Percentiles rank a stretch among this genome's conserved stretches.
phyloP scores from a whole-genome alignment of 2,113 vertebrate species.

The Rhombomys opimus region DNA sequence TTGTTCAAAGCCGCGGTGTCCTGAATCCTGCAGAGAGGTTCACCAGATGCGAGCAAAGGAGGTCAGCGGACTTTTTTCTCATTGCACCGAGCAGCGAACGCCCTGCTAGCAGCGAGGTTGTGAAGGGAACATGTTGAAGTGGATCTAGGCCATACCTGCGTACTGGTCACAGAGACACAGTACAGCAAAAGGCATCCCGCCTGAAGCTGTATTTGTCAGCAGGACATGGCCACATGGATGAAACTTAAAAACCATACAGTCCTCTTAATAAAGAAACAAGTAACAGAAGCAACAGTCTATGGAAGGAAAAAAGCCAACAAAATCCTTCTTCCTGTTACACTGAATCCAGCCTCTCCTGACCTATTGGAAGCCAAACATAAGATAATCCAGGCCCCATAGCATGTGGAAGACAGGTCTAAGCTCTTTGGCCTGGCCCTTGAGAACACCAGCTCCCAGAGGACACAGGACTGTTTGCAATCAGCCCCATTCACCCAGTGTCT shows the following conservation, averaged over 20 bases:
- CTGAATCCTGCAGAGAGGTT: constrained; percentile 47
- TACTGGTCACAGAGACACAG: background rate
- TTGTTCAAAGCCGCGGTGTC: background rate
- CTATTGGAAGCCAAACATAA: background rate
- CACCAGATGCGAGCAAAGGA: constrained; percentile 15
- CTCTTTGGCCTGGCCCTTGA: background rate
- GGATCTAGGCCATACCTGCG: background rate
- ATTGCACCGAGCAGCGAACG: background rate
- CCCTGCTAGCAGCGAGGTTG: background rate
- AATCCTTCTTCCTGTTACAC: background rate
- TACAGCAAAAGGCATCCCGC: background rate
- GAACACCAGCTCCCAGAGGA: background rate
- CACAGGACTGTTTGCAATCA: constrained; percentile 2
- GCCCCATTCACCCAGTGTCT: background rate
- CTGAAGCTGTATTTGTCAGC: background rate
- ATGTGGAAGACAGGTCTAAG: background rate
- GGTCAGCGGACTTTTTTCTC: background rate
- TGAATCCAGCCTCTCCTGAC: background rate
- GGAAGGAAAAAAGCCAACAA: background rate
- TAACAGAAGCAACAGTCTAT: background rate
- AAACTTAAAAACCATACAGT: background rate
- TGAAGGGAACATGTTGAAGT: accelerated
- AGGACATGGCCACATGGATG: constrained; percentile 17
- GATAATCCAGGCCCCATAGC: accelerated
- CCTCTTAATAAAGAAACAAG: background rate